Base-by-base conservation (phyloP, 2,888 invertebrate genomes). In the Pocota personata region DNA sequence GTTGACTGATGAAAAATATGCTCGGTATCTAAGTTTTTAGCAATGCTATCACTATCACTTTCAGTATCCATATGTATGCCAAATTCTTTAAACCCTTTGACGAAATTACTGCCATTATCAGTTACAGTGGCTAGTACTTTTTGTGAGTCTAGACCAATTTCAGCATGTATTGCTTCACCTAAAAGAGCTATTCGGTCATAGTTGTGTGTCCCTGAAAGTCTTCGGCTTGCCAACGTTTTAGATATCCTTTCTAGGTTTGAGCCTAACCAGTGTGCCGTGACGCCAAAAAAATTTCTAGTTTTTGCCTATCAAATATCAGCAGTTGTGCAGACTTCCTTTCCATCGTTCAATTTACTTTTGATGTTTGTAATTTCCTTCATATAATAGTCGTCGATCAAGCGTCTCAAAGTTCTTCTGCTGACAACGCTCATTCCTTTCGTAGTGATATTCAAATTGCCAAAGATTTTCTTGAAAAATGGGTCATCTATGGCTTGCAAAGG, bases 41-140 rank as follows among this genome's bases (percentile, higher is more conserved):
- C 24, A 40, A 27, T 27, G 16, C 24, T 27, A 43, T 24, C 40
- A 27, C 27, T 16, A 27, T 55, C 55, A 14, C 32, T 16, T 32
- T 60, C 60, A 60, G 8, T 43, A n/a, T 40, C 60, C 16, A 40
- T 55, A 32, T 64, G 14, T 60, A 66, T 50, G 16, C 50, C 75
- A 52, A 75, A 75, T 40, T 66, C 75, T 50, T 43, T 75, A 52
- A 75, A 64, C n/a, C 66, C 62, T 52, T 66, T 75, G 10, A 64
- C 35, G 14, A 75, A 75, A 40, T 66, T 52, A 19, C 48, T 46
- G 46, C 52, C 75, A 21, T 50, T 64, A n/a, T 64, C 75, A 14
- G 64, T 75, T n/a, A 64, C 40, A n/a, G 75, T 46, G 27, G 72
- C 57, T 46, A 55, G 14, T 14, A 71, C 43, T 14, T 55, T 71